Percentiles rank a stretch among this genome's conserved stretches.
phyloP scores from a whole-genome alignment of 2,888 invertebrate genomes.

The Yponomeuta evonymella region DNA sequence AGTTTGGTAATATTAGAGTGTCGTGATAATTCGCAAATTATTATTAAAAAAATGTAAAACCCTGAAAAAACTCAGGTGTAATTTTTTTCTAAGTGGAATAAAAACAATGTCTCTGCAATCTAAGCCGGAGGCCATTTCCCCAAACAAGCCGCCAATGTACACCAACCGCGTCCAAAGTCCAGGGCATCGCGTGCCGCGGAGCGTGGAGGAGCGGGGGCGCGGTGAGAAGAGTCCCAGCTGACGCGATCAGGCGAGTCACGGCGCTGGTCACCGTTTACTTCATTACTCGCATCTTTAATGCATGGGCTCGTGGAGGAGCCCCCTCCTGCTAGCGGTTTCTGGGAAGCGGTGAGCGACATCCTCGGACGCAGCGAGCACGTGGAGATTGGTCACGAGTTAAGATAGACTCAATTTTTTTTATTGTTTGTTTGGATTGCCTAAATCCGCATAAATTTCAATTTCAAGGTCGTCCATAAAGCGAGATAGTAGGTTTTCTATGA shows the following conservation, averaged over 20 bases:
- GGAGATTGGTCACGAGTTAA: too few species aligned
- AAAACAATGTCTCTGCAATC: not conserved
- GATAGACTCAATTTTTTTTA: too few species aligned
- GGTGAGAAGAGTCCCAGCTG: slow-evolving; percentile 53
- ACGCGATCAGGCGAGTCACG: slow-evolving; percentile 44
- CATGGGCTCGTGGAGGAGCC: not conserved
- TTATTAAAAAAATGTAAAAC: too few species aligned
- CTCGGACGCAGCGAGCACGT: too few species aligned
- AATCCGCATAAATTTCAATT: too few species aligned
- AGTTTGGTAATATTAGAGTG: too few species aligned
- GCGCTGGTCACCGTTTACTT: slow-evolving; percentile 65
- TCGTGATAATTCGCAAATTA: too few species aligned
- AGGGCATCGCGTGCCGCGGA: not conserved
- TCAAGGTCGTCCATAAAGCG: too few species aligned
- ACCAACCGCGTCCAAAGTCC: slow-evolving; percentile 17
- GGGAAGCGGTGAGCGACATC: not conserved
- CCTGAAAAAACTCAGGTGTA: too few species aligned
- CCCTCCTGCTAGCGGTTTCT: not conserved
- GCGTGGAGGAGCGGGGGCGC: not conserved
- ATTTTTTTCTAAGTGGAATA: too few species aligned
- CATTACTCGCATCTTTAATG: slow-evolving; percentile 36
- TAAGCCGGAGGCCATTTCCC: not conserved
- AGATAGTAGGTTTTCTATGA: too few species aligned
- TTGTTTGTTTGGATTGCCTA: too few species aligned
- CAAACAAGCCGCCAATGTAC: slow-evolving; percentile 29